phyloP scores from a whole-genome alignment of 2,113 vertebrate species.

The Nannobrachium achirus region DNA sequence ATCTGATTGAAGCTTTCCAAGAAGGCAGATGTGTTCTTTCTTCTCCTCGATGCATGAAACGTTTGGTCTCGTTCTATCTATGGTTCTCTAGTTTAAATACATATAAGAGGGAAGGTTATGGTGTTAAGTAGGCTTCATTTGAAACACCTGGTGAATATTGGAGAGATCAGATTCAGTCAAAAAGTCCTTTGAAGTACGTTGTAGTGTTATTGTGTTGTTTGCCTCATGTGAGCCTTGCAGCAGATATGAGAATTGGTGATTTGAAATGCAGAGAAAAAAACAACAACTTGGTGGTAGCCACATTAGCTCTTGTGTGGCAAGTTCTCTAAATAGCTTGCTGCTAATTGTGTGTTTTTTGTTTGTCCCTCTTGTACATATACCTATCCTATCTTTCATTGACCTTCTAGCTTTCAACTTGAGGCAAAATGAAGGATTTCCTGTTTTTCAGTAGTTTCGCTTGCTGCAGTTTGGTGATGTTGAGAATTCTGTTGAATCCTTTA shows the following conservation, averaged over 20 bases:
- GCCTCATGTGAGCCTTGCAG: slow-evolving; percentile 21
- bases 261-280: slow-evolving; percentile 34
- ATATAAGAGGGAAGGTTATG: slow-evolving; percentile 11
- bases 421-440: slow-evolving; percentile 54
- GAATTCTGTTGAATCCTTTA: slow-evolving; percentile 35
- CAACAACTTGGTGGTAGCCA: slow-evolving; percentile 21
- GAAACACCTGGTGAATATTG: slow-evolving; percentile 12
- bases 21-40: slow-evolving; percentile 13
- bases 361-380: slow-evolving; percentile 56
- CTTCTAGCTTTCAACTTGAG: slow-evolving; percentile 37
- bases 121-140: slow-evolving; percentile 22
- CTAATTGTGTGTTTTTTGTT: slow-evolving; percentile 50
- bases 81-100: slow-evolving; percentile 26
- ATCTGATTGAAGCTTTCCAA: slow-evolving; percentile 18
- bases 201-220: slow-evolving; percentile 26
- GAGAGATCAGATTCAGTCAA: slow-evolving; percentile 9
- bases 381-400: slow-evolving; percentile 32
- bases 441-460: slow-evolving; percentile 39
- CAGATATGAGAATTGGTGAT: slow-evolving; percentile 29
- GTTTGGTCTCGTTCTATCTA: slow-evolving; percentile 22
- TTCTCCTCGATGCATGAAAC: slow-evolving; percentile 6
- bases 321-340: slow-evolving; percentile 64
- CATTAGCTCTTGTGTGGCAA: slow-evolving; percentile 28
- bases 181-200: slow-evolving; percentile 9
- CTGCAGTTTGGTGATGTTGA: slow-evolving; percentile 45